Evolutionary conservation across 2,797 vertebrate genomes (phyloP).

Genomic region (Schizothorax lantsangensis): DNA sequence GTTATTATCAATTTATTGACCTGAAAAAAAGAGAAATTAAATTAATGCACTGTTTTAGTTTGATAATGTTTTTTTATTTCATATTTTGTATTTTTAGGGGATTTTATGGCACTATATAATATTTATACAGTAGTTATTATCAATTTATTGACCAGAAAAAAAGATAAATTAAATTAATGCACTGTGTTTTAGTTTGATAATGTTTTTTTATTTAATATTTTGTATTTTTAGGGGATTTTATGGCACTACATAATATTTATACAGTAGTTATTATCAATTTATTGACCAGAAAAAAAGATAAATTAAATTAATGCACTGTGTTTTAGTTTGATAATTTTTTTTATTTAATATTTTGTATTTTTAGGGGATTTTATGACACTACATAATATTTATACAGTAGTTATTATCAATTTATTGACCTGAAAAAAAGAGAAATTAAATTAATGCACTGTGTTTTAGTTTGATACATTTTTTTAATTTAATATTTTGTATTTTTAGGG

Average conservation of each 20-base stretch:
- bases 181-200: background rate
- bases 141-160: no score
- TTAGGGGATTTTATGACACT: background rate
- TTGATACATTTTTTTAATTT: background rate
- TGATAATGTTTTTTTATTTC: background rate
- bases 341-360: background rate
- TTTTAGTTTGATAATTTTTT: background rate
- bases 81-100: background rate
- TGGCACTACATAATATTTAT: background rate
- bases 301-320: background rate
- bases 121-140: background rate
- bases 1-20: background rate
- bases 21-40: background rate
- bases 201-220: background rate
- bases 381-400: background rate
- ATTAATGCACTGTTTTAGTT: background rate
- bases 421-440: background rate
- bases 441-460: background rate
- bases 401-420: background rate
- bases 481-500: background rate
- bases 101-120: background rate
- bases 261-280: background rate
- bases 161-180: background rate
- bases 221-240: background rate
- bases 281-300: no score